Evolutionary conservation across 1,140 invertebrate species (phyloP).

Genomic region (Trachelipus rathkii): DNA sequence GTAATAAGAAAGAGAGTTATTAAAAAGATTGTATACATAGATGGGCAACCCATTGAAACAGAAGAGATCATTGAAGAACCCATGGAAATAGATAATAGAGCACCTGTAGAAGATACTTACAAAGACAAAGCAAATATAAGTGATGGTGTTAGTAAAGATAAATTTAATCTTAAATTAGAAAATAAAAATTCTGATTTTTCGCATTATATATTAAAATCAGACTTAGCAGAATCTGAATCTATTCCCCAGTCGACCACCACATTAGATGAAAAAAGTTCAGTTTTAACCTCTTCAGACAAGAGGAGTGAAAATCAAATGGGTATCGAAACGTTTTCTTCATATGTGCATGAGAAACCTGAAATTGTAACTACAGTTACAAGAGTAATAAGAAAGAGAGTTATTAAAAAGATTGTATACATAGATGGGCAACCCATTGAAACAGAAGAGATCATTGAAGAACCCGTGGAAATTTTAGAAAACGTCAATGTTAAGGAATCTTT

Average conservation of each 20-base stretch:
- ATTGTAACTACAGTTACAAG: constrained; percentile 53
- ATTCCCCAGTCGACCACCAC: no score
- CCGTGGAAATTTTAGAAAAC: constrained; percentile 16
- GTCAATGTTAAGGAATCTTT: no score
- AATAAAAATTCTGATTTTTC: neutral
- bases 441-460: constrained; percentile 34
- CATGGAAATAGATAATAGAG: constrained; percentile 24
- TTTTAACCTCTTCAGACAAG: no score
- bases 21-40: constrained; percentile 34
- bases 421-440: constrained; percentile 42
- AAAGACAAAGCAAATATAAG: constrained; percentile 45
- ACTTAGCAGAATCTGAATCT: no score
- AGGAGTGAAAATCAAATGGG: no score
- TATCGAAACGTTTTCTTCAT: neutral
- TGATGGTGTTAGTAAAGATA: no score
- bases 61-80: constrained; percentile 35
- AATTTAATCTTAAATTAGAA: neutral
- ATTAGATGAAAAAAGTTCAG: no score
- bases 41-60: constrained; percentile 54
- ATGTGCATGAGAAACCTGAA: constrained; percentile 1
- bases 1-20: constrained; percentile 57
- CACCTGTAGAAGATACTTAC: constrained; percentile 74
- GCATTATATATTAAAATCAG: no score
- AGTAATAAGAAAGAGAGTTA: constrained; percentile 64
- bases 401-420: constrained; percentile 36